A percentile compares a stretch with the other conserved stretches of the same genome.
Conservation (phyloP, 2,113 vertebrate species). For the Megaceryle maxima region DNA sequence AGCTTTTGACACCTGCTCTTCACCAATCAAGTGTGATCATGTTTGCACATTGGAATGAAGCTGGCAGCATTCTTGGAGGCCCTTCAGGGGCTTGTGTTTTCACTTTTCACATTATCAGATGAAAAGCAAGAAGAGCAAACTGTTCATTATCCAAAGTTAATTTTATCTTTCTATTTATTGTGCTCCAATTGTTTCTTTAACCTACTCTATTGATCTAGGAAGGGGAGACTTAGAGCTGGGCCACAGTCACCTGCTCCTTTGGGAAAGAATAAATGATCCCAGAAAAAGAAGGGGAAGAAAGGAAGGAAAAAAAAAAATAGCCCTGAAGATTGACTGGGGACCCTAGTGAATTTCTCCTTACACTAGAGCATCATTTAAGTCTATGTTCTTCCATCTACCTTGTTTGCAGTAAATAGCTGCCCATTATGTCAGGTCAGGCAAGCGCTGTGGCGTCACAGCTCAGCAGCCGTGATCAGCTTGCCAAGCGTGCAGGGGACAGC, state of each 20-base stretch:
- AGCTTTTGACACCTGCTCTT: constrained; percentile 45
- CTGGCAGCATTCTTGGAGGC: background rate
- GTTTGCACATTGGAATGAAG: constrained; percentile 14
- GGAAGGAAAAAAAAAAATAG: background rate
- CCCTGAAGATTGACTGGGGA: constrained; percentile 70
- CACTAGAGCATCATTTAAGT: constrained; percentile 84
- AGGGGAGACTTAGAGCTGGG: constrained; percentile 54
- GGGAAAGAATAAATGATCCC: constrained; percentile 71
- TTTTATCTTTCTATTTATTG: constrained; percentile 80
- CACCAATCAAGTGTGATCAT: constrained; percentile 39
- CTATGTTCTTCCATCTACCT: constrained; percentile 83
- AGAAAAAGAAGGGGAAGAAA: background rate
- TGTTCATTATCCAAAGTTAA: constrained; percentile 44
- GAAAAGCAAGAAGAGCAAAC: background rate
- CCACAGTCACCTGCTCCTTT: constrained; percentile 65
- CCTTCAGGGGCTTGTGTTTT: background rate
- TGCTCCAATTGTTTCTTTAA: constrained; percentile 77
- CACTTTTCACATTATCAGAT: background rate
- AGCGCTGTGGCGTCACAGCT: constrained; percentile 76
- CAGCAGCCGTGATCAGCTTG: constrained; percentile 65
- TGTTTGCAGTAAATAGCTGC: constrained; percentile 90
- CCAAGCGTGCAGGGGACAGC: constrained; percentile 15
- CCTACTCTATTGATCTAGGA: constrained; percentile 75
- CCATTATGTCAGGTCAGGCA: constrained; percentile 86
- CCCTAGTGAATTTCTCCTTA: constrained; percentile 73